Conservation (phyloP, 2,113 vertebrate species). For the Axis porcinus region DNA sequence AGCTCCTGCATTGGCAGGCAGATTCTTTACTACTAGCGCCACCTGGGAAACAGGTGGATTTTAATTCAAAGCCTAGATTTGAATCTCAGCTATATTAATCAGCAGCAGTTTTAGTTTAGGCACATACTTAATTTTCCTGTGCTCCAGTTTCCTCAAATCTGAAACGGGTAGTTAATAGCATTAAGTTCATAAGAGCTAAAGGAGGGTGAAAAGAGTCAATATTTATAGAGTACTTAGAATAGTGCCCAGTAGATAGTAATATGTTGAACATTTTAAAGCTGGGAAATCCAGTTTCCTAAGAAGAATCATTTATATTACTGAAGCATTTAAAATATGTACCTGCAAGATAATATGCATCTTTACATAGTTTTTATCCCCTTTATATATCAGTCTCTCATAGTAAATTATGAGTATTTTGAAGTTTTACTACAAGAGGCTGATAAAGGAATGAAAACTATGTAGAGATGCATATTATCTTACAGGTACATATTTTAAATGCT, state of each 20-base stretch:
- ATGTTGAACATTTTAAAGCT: neutral
- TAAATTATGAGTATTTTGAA: neutral
- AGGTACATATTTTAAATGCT: neutral
- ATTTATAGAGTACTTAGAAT: neutral
- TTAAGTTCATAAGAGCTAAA: neutral
- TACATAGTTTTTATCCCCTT: neutral
- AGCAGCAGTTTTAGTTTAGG: neutral
- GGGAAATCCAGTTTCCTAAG: neutral
- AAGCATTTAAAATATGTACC: neutral
- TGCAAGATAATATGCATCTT: neutral
- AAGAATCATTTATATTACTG: neutral
- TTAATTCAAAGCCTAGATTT: neutral
- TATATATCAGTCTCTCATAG: neutral
- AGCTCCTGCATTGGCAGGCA: neutral
- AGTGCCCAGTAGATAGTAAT: neutral
- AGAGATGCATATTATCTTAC: neutral
- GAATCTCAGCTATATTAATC: neutral
- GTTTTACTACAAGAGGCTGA: neutral
- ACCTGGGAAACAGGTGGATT: neutral
- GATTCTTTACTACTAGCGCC: neutral
- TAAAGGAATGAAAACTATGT: neutral
- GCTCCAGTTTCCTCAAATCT: neutral
- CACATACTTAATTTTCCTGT: neutral
- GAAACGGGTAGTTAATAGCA: neutral
- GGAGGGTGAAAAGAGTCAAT: neutral